Evolutionary conservation across 2,797 vertebrate genomes (phyloP), one percentile per base, ranked within the genome.

Genomic region (Danio albolineatus): DNA sequence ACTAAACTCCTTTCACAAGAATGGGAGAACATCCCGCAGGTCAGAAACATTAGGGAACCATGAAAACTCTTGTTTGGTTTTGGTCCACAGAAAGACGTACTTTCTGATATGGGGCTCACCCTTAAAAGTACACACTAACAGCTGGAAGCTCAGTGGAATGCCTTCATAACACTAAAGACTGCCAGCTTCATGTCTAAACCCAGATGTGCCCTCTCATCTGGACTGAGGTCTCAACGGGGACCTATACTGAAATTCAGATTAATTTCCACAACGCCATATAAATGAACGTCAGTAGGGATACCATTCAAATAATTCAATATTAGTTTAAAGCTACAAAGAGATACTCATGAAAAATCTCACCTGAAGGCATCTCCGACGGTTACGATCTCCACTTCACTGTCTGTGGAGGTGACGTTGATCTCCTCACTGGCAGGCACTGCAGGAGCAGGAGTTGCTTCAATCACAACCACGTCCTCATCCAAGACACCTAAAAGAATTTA

Each of bases 371-470:
- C 98, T 89, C 97, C 98, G 48, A 99, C 96, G 13, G 96, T 98
- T 82, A 99, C 97, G 6, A 99, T 99, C 91, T 99, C 98, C 83
- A 99, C 98, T 92, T 99, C 98, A 21, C 98, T 99, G 85, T 99
- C 98, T 14, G 98, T 99, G 87, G 97, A 99, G 87, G 98, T 98
- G 92, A 99, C 97, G 49, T 99, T 99, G 91, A 99, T 99, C 94
- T 99, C 98, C 94, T 99, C 98, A 5, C 96, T 99, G 90, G 96
- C 96, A 85, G 96, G 96, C 76, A 98, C 94, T 76, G 95, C 92
- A 59, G 97, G 95, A 71, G 96, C 95, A 51, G 97, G 97, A 77
- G 96, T 98, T 10, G 96, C 94, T 91, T 99, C 98, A 61, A 99
- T 99, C 88, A 99, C 97, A 86, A 99, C 97, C 82, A 99, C 97